Conservation (phyloP, 2,113 vertebrate species). For the Ancistrus triradiatus region DNA sequence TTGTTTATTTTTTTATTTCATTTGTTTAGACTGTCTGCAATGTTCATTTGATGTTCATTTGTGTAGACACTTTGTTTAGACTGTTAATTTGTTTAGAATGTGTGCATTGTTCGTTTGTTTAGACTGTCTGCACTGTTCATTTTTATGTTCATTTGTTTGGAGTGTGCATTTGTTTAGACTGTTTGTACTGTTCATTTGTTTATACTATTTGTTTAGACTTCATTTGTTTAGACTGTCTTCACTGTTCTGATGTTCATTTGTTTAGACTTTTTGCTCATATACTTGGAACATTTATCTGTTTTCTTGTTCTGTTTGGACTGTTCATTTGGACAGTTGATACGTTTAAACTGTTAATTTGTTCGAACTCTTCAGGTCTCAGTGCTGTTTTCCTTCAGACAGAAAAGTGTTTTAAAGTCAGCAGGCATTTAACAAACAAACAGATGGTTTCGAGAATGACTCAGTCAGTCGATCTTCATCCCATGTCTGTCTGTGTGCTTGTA, state of each 20-base stretch:
- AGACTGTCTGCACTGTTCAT: background rate
- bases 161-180: slow-evolving; percentile 46
- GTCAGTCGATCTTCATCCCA: no score
- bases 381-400: no score
- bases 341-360: background rate
- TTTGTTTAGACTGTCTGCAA: no score
- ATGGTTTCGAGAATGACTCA: no score
- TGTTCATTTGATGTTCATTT: no score
- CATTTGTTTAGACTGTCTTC: background rate
- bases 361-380: no score
- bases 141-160: background rate
- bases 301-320: background rate
- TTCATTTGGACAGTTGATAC: background rate
- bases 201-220: background rate
- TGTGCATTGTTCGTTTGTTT: slow-evolving; percentile 25
- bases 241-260: background rate
- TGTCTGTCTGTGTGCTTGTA: no score
- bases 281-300: no score
- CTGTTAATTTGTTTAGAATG: slow-evolving; percentile 36
- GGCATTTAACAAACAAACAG: no score
- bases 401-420: no score
- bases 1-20: slow-evolving; percentile 9
- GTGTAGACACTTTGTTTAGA: no score
- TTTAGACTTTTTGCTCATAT: no score
- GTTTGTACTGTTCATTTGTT: background rate